Conservation (phyloP, 2,113 vertebrate species). For the Seriola aureovittata region DNA sequence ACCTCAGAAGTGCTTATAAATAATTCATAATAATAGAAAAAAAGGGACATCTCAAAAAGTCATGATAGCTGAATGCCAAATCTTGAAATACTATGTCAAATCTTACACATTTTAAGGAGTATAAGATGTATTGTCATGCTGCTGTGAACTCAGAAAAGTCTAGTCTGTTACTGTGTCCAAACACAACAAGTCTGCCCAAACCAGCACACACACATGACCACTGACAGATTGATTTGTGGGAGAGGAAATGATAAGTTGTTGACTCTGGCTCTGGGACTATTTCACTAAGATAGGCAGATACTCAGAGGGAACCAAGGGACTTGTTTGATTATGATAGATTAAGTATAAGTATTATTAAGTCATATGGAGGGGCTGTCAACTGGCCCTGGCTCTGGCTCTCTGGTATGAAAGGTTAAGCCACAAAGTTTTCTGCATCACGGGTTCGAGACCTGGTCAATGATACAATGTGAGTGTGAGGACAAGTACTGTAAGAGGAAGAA, state of each 20-base stretch:
- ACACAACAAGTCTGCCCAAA: slow-evolving; percentile 37
- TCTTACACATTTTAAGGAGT: not conserved
- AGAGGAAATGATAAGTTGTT: slow-evolving; percentile 64
- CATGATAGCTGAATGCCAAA: not conserved
- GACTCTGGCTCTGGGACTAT: slow-evolving; percentile 51
- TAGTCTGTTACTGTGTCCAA: slow-evolving; percentile 29
- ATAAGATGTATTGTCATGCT: slow-evolving; percentile 3
- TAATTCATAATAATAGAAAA: not conserved
- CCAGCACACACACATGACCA: slow-evolving; percentile 14
- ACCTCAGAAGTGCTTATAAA: not conserved
- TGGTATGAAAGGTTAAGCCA: slow-evolving; percentile 4
- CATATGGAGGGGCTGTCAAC: slow-evolving; percentile 35
- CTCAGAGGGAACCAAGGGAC: slow-evolving; percentile 14
- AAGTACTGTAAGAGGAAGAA: not conserved
- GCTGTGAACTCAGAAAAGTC: slow-evolving; percentile 31
- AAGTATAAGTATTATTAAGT: slow-evolving; percentile 35
- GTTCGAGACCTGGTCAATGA: slow-evolving; percentile 3
- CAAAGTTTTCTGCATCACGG: not conserved
- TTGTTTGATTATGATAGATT: slow-evolving; percentile 56
- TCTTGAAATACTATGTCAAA: not conserved
- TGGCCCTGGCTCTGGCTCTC: not conserved
- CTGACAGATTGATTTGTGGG: slow-evolving; percentile 62
- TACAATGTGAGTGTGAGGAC: not conserved
- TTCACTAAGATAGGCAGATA: slow-evolving; percentile 49
- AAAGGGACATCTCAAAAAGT: slow-evolving; percentile 3